These are phyloP conservation scores for Thumatha senex DNA, from an alignment of 2,888 invertebrate species.

Conservation along the genomic window DNA sequence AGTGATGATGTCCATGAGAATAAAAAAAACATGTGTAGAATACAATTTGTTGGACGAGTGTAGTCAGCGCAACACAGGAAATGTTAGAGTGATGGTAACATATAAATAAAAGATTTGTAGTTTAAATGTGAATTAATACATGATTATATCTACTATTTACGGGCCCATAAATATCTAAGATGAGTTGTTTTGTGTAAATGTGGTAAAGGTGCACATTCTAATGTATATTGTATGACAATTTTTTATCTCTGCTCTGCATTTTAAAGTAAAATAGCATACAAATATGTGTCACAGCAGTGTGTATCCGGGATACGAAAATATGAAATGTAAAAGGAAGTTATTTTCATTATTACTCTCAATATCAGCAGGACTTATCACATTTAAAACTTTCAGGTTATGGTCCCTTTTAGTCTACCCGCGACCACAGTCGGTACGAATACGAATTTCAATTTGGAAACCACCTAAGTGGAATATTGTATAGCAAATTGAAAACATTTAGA, in stretches of 20 bases:
- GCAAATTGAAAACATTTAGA: too few species aligned
- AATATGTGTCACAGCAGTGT: background rate
- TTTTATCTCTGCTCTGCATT: background rate
- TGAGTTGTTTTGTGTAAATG: constrained; percentile 4
- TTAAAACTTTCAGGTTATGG: too few species aligned
- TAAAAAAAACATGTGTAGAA: background rate
- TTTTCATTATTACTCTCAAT: too few species aligned
- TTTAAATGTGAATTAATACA: background rate
- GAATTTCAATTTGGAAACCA: too few species aligned
- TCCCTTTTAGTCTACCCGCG: too few species aligned
- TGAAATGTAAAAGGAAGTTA: too few species aligned
- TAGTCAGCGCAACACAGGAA: background rate
- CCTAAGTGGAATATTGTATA: too few species aligned
- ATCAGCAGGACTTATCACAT: too few species aligned
- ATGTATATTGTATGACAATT: background rate
- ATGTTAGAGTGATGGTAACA: background rate
- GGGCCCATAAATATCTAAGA: background rate
- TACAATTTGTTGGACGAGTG: background rate
- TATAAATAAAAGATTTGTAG: too few species aligned
- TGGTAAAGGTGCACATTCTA: constrained; percentile 2
- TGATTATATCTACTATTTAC: background rate
- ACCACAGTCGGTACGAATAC: too few species aligned
- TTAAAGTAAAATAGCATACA: background rate
- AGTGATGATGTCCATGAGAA: constrained; percentile 4
- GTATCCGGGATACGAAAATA: too few species aligned